These are phyloP conservation scores for Glossosoma conforme DNA, from an alignment of 1,140 invertebrate genomes.

Conservation along the genomic window DNA sequence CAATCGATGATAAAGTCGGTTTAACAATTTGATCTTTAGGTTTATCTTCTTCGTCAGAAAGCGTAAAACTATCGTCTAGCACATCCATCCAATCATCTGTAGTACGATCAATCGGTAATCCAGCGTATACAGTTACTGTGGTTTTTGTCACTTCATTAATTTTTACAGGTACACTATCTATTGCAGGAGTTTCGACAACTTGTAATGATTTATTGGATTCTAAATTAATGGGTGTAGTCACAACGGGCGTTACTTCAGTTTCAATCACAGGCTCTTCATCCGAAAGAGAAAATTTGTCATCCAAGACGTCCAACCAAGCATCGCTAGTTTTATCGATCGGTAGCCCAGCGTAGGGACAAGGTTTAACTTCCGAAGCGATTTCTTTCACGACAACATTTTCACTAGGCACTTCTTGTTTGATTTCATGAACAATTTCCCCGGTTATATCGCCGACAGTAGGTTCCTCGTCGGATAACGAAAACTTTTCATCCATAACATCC, in stretches of 20 bases:
- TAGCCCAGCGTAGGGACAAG: conserved; percentile 34
- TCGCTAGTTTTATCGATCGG: conserved; percentile 47
- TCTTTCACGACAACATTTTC: conserved; percentile 2
- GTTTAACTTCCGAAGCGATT: not conserved
- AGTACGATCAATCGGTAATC: conserved; percentile 44
- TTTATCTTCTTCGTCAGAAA: conserved; percentile 1
- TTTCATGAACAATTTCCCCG: too few relatives aligned
- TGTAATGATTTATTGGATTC: not conserved
- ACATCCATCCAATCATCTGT: conserved; percentile 47
- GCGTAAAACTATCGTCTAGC: conserved; percentile 47
- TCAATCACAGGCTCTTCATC: conserved; percentile 35
- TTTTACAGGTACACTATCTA: too few relatives aligned
- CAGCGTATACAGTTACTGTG: too few relatives aligned
- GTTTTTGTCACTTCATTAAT: too few relatives aligned
- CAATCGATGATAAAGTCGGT: too few relatives aligned
- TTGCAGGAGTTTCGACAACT: not conserved
- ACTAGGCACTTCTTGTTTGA: too few relatives aligned
- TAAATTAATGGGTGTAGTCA: not conserved
- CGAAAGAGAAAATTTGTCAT: conserved; percentile 48
- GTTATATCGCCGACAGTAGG: conserved; percentile 29
- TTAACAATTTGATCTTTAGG: too few relatives aligned
- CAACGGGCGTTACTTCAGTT: not conserved
- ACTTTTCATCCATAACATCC: conserved; percentile 50
- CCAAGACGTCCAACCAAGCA: conserved; percentile 50
- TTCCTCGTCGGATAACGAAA: conserved; percentile 42